Evolutionary conservation across 2,113 vertebrate species (phyloP), one percentile per base, ranked within the genome.

Genomic region (Mionectes macconnelli): DNA sequence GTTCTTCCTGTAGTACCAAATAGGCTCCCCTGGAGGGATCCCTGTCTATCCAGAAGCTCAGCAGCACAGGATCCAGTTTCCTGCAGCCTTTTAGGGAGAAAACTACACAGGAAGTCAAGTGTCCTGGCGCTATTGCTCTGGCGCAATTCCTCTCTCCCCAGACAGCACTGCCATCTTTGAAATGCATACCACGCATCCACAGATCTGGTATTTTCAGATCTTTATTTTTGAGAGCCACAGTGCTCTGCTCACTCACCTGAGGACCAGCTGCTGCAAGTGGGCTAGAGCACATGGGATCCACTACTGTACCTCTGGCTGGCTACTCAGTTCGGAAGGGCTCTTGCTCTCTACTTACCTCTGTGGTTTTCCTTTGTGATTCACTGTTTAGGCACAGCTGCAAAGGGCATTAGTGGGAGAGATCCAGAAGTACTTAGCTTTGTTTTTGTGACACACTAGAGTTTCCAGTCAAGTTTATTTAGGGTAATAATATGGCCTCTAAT

Each of bases 261-360:
- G 64, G 27, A 40, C 2, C 62, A 72, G 60, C 42, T 10, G 1
- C 31, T 19, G 49, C 25, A 22, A 33, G 3, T 0, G 3, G n/a
- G 23, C 28, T 28, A 7, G 12, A 8, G 67, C 14, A 3, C 1
- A 0, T 28, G 35, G 62, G 44, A 14, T 6, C 10, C 0, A 0
- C 8, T 4, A 4, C 31, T 0, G 0, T 3, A 2, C 15, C 7
- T 0, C 33, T 2, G 0, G 13, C 37, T 20, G n/a, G 35, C 70
- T 55, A 33, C 75, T 83, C 63, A 12, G 4, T 2, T 37, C 13
- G 37, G 25, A 56, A 33, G 18, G 57, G 25, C 18, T 49, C 35
- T 9, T 63, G 22, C 62, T 70, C 52, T 35, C 31, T 12, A 1
- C 75, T 67, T 19, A 12, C 60, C 67, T 80, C 35, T 0, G 0